Conservation (phyloP, 2,797 vertebrate genomes). For the Pagetopsis macropterus region DNA sequence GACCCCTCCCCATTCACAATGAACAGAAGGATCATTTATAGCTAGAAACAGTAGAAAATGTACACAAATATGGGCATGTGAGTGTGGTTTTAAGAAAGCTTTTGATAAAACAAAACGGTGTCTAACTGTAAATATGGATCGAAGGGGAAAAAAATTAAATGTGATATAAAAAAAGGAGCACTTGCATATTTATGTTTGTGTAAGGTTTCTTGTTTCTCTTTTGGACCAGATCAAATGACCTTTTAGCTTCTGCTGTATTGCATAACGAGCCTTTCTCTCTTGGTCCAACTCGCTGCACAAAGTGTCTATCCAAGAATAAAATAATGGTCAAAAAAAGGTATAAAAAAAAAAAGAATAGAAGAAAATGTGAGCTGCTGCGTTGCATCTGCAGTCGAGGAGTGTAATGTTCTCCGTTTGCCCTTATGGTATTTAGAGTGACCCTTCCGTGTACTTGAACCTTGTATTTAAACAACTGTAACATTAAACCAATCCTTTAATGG, state of each 20-base stretch:
- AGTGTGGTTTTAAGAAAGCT: slow-evolving; percentile 17
- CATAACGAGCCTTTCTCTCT: slow-evolving; percentile 93
- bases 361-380: slow-evolving; percentile 33
- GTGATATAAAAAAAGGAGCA: slow-evolving; percentile 73
- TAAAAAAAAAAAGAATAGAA: slow-evolving; percentile 21
- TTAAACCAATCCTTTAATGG: slow-evolving; percentile 78
- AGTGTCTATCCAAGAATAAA: slow-evolving; percentile 85
- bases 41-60: neutral
- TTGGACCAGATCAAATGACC: slow-evolving; percentile 83
- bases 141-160: neutral
- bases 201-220: slow-evolving; percentile 29
- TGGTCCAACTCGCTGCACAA: slow-evolving; percentile 96
- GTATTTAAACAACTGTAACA: slow-evolving; percentile 80
- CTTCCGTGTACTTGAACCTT: slow-evolving; percentile 75
- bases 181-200: slow-evolving; percentile 78
- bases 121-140: slow-evolving; percentile 21
- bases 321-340: slow-evolving; percentile 26
- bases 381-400: slow-evolving; percentile 42
- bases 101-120: slow-evolving; percentile 7
- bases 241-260: slow-evolving; percentile 96
- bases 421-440: slow-evolving; percentile 77
- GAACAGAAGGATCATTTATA: slow-evolving; percentile 13
- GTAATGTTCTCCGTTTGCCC: slow-evolving; percentile 66
- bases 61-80: neutral
- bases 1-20: neutral